A percentile compares a stretch with the other conserved stretches of the same genome.
phyloP scores from a whole-genome alignment of 2,888 invertebrate genomes.

The Malthinus seriepunctatus region DNA sequence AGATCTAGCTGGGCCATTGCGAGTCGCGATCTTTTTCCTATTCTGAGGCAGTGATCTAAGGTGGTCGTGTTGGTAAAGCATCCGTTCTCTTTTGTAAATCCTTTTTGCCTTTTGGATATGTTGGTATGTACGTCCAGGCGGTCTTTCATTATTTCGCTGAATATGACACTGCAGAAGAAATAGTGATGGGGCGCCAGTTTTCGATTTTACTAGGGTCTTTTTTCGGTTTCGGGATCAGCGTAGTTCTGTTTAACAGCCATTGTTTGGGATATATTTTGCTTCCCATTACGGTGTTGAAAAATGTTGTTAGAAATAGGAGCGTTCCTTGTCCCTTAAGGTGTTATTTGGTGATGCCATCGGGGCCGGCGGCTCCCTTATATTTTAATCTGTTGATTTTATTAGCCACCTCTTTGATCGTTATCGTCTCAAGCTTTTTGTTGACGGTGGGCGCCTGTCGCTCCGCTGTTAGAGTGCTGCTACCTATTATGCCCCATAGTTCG shows the following conservation, averaged over 20 bases:
- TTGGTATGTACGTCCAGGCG: not conserved
- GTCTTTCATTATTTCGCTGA: not conserved
- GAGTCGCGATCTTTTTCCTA: not conserved
- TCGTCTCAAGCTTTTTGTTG: too few species aligned
- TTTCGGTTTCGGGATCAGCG: not conserved
- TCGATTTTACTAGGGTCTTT: not conserved
- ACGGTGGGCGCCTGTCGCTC: too few species aligned
- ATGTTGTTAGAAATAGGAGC: too few species aligned
- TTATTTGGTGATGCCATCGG: too few species aligned
- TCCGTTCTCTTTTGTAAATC: not conserved
- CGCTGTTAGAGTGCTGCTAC: too few species aligned
- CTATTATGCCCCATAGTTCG: not conserved
- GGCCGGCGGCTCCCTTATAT: too few species aligned
- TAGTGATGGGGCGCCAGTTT: not conserved
- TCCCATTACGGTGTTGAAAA: too few species aligned
- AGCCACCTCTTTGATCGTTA: too few species aligned
- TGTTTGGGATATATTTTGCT: not conserved
- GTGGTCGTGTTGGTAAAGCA: not conserved
- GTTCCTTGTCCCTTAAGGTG: too few species aligned
- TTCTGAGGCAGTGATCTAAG: not conserved
- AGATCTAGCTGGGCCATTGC: not conserved
- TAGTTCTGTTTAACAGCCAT: not conserved
- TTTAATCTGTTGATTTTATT: too few species aligned
- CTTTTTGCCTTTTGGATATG: not conserved
- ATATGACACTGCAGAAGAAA: not conserved